A percentile compares a stretch with the other conserved stretches of the same genome.
phyloP scores from a whole-genome alignment of 2,113 vertebrate genomes.

The Gila orcuttii region DNA sequence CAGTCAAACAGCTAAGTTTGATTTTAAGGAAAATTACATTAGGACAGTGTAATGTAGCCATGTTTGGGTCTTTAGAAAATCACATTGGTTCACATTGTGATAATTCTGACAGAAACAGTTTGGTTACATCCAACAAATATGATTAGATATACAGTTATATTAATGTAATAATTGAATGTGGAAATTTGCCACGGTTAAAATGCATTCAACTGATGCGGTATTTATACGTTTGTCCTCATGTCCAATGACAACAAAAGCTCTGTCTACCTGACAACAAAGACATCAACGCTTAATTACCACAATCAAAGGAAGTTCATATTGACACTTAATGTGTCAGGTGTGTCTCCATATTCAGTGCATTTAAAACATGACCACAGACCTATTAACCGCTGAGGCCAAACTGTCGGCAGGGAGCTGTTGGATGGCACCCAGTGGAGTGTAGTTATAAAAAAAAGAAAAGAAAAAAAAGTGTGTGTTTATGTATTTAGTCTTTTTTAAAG shows the following conservation, averaged over 20 bases:
- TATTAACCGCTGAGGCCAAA: conserved; percentile 46
- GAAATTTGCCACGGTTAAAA: no score
- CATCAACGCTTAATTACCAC: not conserved
- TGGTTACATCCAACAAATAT: no score
- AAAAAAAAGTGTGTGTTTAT: conserved; percentile 15
- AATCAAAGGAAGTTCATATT: not conserved
- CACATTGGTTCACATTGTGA: no score
- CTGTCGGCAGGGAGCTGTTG: conserved; percentile 44
- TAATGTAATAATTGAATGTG: no score
- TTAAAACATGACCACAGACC: conserved; percentile 56
- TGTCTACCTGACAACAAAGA: not conserved
- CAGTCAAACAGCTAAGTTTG: no score
- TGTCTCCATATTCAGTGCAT: conserved; percentile 32
- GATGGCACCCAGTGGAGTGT: conserved; percentile 31
- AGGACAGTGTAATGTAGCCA: no score
- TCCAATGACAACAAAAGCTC: not conserved
- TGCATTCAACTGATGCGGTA: no score
- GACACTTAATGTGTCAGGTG: conserved; percentile 22
- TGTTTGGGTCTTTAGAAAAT: no score
- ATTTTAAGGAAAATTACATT: no score
- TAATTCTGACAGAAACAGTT: no score
- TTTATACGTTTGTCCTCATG: not conserved
- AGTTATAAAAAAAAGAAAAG: not conserved
- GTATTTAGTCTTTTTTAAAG: conserved; percentile 38
- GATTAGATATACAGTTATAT: no score